Evolutionary conservation across 2,888 invertebrate genomes (phyloP), one percentile per base, ranked within the genome.

Genomic region (Drosophila percnosoma): DNA sequence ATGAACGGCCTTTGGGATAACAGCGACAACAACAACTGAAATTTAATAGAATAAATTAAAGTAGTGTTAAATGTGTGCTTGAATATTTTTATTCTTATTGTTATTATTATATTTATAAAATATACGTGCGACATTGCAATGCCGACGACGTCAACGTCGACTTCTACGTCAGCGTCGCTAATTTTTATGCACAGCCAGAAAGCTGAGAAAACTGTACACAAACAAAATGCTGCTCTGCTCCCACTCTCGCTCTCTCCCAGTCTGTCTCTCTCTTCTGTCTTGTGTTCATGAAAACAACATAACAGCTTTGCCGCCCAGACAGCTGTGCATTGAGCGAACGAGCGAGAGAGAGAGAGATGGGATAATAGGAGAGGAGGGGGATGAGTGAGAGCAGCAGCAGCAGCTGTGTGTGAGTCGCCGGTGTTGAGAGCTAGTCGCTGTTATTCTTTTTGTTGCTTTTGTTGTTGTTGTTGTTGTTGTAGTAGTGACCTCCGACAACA

Each of bases 401-500:
- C 86, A 86, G 88, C 88, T 83, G 77, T 82, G 65, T 71, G 45
- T 64, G 55, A 29, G 67, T 78, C 68, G 74, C 73, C 71, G 70
- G 71, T 52, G 62, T 76, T 53, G 60, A 64, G 70, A 49, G 40
- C 65, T 66, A 60, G 63, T 31, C 62, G 73, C 36, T 54, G 52
- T 29, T 65, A 38, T 45, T 78, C 13, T 45, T 78, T 7, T 51
- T 61, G 53, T 61, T 68, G 55, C 57, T 75, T 54, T 59, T 69
- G 62, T 29, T 6, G 29, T 29, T 29, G 29, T 29, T 6, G 29
- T 67, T 55, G 64, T 61, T 60, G 71, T 59, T 59, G 67, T 82
- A 73, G 77, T 89, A 65, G 83, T 85, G 85, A 85, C 85, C 85
- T 85, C 85, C 89, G 85, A 85, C 85, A 85, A 85, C 85, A 85